These are phyloP conservation scores for Plectropomus leopardus DNA, from an alignment of 2,113 vertebrate species.

Conservation along the genomic window DNA sequence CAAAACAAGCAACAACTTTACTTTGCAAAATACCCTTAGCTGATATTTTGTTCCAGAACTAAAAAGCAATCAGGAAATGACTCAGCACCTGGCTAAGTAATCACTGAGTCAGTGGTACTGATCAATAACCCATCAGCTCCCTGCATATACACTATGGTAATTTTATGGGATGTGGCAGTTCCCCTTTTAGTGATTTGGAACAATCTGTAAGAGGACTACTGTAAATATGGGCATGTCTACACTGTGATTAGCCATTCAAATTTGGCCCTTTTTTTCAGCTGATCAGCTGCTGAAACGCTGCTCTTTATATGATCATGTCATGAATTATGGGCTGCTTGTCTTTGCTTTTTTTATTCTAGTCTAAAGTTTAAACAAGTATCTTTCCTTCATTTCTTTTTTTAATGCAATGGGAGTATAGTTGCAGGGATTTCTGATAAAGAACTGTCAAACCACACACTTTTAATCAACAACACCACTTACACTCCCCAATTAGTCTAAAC, in stretches of 20 bases:
- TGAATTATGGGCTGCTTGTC: too few relatives aligned
- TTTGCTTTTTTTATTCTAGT: background rate
- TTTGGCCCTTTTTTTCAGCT: background rate
- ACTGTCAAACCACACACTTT: background rate
- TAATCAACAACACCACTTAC: constrained; percentile 34
- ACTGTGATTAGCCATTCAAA: background rate
- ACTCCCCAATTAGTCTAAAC: constrained; percentile 26
- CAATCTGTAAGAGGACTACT: background rate
- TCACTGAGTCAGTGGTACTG: too few relatives aligned
- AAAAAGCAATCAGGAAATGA: background rate
- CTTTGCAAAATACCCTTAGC: background rate
- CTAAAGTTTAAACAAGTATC: background rate
- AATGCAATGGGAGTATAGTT: background rate
- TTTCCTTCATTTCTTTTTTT: too few relatives aligned
- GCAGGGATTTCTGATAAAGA: background rate
- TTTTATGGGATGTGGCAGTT: background rate
- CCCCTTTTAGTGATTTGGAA: background rate
- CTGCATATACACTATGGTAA: background rate
- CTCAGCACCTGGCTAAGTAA: too few relatives aligned
- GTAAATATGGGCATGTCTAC: background rate
- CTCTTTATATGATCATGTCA: background rate
- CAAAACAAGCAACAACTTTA: background rate
- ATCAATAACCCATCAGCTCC: too few relatives aligned
- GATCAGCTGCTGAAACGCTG: too few relatives aligned
- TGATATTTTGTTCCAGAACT: background rate